Evolutionary conservation across 2,797 vertebrate species (phyloP), one percentile per base, ranked within the genome.

Genomic region (Periophthalmus magnuspinnatus): DNA sequence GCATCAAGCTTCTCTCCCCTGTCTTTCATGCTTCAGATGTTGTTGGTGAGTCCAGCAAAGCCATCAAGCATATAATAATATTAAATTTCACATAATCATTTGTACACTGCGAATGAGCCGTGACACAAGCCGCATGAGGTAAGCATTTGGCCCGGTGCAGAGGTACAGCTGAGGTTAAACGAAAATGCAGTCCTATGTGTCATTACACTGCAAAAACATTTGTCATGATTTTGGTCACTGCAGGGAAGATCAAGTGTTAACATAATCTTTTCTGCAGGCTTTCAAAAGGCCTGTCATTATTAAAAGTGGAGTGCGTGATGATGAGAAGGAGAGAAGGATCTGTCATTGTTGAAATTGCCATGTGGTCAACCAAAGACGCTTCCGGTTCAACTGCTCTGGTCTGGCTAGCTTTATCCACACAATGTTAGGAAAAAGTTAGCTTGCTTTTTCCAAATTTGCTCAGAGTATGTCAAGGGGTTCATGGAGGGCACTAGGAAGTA

Each of bases 211-310:
- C 77, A 82, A 86, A 88, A 90, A 75, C 74, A 86, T 84, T 85
- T 82, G 77, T 89, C 86, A 85, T 85, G 79, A 82, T 82, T 86
- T 75, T 81, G 84, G 85, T 86, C 77, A 87, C 66, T 77, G 79
- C 82, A 78, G 76, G 72, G 66, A 81, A 79, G 86, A 88, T 89
- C 79, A 77, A 86, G 83, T 84, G 77, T 86, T 80, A 83, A 83
- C 81, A 82, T 86, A 84, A 91, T 88, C 72, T 63, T 83, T 89
- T 89, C 68, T 83, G 78, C 86, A 89, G 86, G 87, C 82, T 71
- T 80, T 56, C 78, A 34, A 72, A 68, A 69, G 65, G 78, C 55
- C 71, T 75, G 32, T 69, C 76, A 60, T 84, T 85, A 83, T 82
- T 78, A 70, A 69, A 69, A 72, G 60, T 21, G 64, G 68, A 69